A percentile compares a stretch with the other conserved stretches of the same genome.
phyloP scores from a whole-genome alignment of 2,113 vertebrate genomes.

The Paraplagusia blochii region DNA sequence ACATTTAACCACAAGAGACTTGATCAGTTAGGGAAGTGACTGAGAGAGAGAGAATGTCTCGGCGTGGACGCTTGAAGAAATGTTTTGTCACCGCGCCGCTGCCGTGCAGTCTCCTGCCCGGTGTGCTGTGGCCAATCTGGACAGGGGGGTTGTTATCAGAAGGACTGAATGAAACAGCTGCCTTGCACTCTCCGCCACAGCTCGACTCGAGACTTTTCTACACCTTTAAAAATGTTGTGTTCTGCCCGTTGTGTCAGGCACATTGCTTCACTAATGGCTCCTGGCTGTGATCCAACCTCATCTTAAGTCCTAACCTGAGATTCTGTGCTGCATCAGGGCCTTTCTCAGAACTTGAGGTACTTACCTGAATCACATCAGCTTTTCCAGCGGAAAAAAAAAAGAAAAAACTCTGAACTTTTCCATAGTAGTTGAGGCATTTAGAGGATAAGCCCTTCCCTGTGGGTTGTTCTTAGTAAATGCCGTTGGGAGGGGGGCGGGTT shows the following conservation, averaged over 20 bases:
- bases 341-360: conserved; percentile 29
- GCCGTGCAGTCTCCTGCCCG: conserved; percentile 27
- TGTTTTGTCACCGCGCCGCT: conserved; percentile 60
- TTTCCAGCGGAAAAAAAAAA: conserved; percentile 15
- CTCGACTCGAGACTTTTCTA: conserved; percentile 52
- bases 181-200: conserved; percentile 40
- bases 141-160: conserved; percentile 65
- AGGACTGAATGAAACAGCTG: conserved; percentile 72
- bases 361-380: conserved; percentile 55
- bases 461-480: conserved; percentile 6
- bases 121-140: conserved; percentile 54
- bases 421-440: conserved; percentile 29
- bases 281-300: conserved; percentile 64
- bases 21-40: conserved; percentile 47
- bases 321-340: conserved; percentile 36
- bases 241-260: conserved; percentile 59
- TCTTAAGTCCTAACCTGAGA: conserved; percentile 56
- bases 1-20: conserved; percentile 30
- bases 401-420: conserved; percentile 19
- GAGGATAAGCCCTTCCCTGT: conserved; percentile 40
- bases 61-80: conserved; percentile 44
- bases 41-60: conserved; percentile 35
- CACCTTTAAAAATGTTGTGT: conserved; percentile 61
- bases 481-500: conserved; percentile 14
- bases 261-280: conserved; percentile 55